Evolutionary conservation across 1,140 invertebrate genomes (phyloP).

Genomic region (Heliconius nattereri): DNA sequence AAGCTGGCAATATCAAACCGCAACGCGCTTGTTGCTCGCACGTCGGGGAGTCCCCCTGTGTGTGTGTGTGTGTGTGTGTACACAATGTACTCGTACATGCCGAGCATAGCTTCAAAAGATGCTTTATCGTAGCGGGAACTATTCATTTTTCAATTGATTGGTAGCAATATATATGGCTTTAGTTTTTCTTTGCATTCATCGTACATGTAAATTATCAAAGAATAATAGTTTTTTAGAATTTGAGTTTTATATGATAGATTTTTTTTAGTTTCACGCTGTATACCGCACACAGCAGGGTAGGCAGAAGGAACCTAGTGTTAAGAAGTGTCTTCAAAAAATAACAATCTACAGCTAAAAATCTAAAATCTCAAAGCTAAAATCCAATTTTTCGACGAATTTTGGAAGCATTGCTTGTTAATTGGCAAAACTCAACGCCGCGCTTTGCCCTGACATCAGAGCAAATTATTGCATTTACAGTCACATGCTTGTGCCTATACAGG

Average conservation of each 20-base stretch:
- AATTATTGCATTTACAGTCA: too few relatives aligned
- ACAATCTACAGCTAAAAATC: too few relatives aligned
- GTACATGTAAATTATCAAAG: neutral
- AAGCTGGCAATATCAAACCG: conserved; percentile 45
- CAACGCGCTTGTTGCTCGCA: conserved; percentile 38
- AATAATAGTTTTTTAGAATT: neutral
- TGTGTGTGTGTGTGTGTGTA: conserved; percentile 5
- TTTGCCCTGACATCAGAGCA: too few relatives aligned
- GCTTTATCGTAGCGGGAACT: neutral
- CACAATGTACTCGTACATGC: neutral
- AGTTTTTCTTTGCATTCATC: neutral
- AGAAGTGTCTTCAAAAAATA: too few relatives aligned
- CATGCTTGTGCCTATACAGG: too few relatives aligned
- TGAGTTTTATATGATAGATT: neutral
- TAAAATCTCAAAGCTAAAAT: too few relatives aligned
- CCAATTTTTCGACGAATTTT: too few relatives aligned
- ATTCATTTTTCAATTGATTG: neutral
- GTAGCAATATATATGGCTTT: conserved; percentile 9
- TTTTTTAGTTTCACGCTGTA: too few relatives aligned
- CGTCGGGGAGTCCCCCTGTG: conserved; percentile 9
- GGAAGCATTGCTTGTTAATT: too few relatives aligned
- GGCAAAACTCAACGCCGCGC: too few relatives aligned
- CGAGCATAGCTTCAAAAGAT: neutral
- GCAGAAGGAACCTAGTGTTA: too few relatives aligned
- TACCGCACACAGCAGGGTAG: too few relatives aligned